These are phyloP conservation scores for Gymnarchus niloticus DNA, from an alignment of 2,113 vertebrate species.

Conservation along the genomic window DNA sequence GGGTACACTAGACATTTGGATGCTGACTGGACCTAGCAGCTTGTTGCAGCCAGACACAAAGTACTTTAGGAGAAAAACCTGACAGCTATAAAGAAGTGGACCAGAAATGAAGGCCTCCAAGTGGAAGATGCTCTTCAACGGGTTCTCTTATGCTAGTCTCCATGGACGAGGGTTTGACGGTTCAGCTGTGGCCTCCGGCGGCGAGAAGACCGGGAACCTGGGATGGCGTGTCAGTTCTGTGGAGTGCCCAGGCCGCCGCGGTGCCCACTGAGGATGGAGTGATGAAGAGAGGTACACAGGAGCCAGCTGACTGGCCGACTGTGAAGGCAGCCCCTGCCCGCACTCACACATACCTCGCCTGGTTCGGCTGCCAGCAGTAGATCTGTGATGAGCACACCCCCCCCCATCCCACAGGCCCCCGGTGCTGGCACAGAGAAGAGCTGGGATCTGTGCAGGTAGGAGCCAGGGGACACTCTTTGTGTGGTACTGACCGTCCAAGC, in stretches of 20 bases:
- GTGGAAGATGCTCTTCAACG: too few relatives aligned
- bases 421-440: background rate
- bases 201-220: constrained; percentile 44
- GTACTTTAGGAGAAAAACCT: too few relatives aligned
- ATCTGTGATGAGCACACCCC: too few relatives aligned
- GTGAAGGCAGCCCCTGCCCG: background rate
- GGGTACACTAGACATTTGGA: too few relatives aligned
- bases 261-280: constrained; percentile 38
- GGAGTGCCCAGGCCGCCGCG: constrained; percentile 24
- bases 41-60: too few relatives aligned
- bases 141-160: too few relatives aligned
- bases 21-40: too few relatives aligned
- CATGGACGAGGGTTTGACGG: constrained; percentile 40
- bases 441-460: background rate
- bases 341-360: background rate
- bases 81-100: too few relatives aligned
- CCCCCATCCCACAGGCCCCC: constrained; percentile 10
- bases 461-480: background rate
- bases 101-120: too few relatives aligned
- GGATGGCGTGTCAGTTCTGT: constrained; percentile 42
- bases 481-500: constrained; percentile 40
- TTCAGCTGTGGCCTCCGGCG: constrained; percentile 45
- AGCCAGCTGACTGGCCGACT: constrained; percentile 16
- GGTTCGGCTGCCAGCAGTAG: background rate
- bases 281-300: constrained; percentile 45